Base-by-base conservation (phyloP, 1,140 invertebrate genomes). In the Cyclargus thomasi region DNA sequence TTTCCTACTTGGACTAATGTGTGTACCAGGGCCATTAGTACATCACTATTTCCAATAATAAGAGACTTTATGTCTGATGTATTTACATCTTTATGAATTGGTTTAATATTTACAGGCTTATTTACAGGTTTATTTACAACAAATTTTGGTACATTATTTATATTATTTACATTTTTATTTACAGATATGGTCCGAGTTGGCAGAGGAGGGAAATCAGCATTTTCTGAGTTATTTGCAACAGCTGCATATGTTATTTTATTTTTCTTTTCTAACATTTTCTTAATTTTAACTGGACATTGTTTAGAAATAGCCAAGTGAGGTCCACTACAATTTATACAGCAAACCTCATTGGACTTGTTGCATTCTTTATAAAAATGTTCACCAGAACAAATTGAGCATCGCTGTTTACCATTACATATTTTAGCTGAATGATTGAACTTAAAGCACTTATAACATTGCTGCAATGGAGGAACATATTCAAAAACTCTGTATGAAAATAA, bases 351-450 rank as follows among this genome's bases (percentile, higher is more conserved):
- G 7, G 59, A 53, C 16, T 67, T 69, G 17, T 59, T 53, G 64
- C 67, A 71, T 14, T 71, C 67, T 39, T 68, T 68, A 65, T 71
- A 71, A 11, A 66, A 69, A n/a, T 72, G 70, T 11, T 72, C 64
- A 67, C 62, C 64, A 17, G 57, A 20, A 69, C 67, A 72, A 67
- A 69, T 65, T n/a, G 53, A 53, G 62, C 65, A 72, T 16, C 55
- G 35, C 63, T 72, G 71, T 11, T 69, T 72, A 59, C 71, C 65
- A 22, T 69, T 72, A 67, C 71, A 72, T 5, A 67, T 65, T 23
- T 70, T 70, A 0, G 69, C 69, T 11, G 62, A 64, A 20, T 70
- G 69, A 23, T 70, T 67, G 59, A 71, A 74, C 36, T 74, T 74
- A 20, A 74, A 74, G 59, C 72, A 71, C 53, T 63, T 63, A 35